Conservation (phyloP, 1,140 invertebrate genomes). For the Hyles vespertilio region DNA sequence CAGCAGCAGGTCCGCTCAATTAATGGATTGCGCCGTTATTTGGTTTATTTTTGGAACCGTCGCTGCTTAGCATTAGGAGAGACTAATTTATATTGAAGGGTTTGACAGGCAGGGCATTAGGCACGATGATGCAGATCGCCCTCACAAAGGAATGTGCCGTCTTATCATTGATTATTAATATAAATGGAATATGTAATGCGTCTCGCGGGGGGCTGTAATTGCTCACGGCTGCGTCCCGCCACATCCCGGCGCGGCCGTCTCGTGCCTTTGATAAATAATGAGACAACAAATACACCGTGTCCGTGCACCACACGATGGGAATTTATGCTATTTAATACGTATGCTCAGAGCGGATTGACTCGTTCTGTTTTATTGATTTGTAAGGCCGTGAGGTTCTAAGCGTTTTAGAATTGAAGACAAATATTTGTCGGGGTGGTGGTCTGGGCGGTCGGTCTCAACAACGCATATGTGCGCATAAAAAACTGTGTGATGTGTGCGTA, state of each 20-base stretch:
- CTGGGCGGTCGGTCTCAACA: slow-evolving; percentile 45
- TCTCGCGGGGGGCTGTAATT: slow-evolving; percentile 11
- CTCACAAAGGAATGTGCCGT: slow-evolving; percentile 26
- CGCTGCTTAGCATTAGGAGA: slow-evolving; percentile 56
- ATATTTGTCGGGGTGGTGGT: slow-evolving; percentile 63
- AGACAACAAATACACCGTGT: too few species aligned
- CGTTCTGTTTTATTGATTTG: slow-evolving; percentile 45
- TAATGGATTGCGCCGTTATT: slow-evolving; percentile 73
- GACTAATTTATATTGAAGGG: slow-evolving; percentile 65
- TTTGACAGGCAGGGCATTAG: slow-evolving; percentile 62
- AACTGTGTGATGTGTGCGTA: slow-evolving; percentile 52
- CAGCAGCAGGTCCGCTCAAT: slow-evolving; percentile 67
- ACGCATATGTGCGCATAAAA: slow-evolving; percentile 65
- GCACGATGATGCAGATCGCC: slow-evolving; percentile 38
- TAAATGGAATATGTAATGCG: slow-evolving; percentile 19
- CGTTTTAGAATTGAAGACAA: slow-evolving; percentile 68
- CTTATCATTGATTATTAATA: slow-evolving; percentile 31
- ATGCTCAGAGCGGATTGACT: slow-evolving; percentile 27
- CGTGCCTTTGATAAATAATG: too few species aligned
- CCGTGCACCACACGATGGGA: too few species aligned
- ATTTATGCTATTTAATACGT: not conserved
- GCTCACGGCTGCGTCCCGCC: not conserved
- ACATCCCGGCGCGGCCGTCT: too few species aligned
- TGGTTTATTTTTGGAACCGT: slow-evolving; percentile 66
- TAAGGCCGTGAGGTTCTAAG: slow-evolving; percentile 46